A percentile compares a stretch with the other conserved stretches of the same genome.
phyloP scores from a whole-genome alignment of 2,113 vertebrate genomes.

The Gadus macrocephalus region DNA sequence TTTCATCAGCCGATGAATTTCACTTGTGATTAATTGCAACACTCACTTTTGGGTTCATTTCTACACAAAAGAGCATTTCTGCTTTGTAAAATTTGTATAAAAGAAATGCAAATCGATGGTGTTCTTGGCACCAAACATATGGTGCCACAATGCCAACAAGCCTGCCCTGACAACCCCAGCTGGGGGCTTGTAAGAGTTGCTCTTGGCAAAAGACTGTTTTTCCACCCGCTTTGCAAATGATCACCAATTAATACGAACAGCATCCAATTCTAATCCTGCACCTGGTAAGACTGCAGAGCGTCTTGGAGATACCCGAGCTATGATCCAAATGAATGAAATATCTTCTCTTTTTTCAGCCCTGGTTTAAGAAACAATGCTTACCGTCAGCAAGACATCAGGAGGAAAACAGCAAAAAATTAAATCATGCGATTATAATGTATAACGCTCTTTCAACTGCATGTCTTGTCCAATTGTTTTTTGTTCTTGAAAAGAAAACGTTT shows the following conservation, averaged over 20 bases:
- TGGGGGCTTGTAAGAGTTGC: slow-evolving; percentile 80
- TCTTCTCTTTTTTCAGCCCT: slow-evolving; percentile 2
- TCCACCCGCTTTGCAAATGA: slow-evolving; percentile 80
- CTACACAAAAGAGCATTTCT: slow-evolving; percentile 78
- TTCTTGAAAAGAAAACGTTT: too few species aligned
- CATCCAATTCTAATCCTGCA: slow-evolving; percentile 78
- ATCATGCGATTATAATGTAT: too few species aligned
- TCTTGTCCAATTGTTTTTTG: too few species aligned
- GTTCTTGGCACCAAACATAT: slow-evolving; percentile 84
- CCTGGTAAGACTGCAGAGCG: slow-evolving; percentile 72
- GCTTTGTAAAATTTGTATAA: slow-evolving; percentile 82
- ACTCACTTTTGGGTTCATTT: slow-evolving; percentile 81
- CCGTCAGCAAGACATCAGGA: slow-evolving; percentile 44
- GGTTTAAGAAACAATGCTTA: slow-evolving; percentile 29
- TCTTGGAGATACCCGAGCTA: slow-evolving; percentile 60
- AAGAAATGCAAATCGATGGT: slow-evolving; percentile 83
- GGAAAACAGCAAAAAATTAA: not conserved
- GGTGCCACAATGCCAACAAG: slow-evolving; percentile 80
- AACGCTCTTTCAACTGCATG: too few species aligned
- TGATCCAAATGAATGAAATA: slow-evolving; percentile 52
- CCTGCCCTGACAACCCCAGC: slow-evolving; percentile 82
- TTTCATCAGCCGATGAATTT: slow-evolving; percentile 84
- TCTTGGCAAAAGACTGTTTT: slow-evolving; percentile 78
- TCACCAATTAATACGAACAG: slow-evolving; percentile 82
- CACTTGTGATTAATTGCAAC: slow-evolving; percentile 85